Conservation (phyloP, 2,113 vertebrate species). For the Calyptommatus sinebrachiatus region DNA sequence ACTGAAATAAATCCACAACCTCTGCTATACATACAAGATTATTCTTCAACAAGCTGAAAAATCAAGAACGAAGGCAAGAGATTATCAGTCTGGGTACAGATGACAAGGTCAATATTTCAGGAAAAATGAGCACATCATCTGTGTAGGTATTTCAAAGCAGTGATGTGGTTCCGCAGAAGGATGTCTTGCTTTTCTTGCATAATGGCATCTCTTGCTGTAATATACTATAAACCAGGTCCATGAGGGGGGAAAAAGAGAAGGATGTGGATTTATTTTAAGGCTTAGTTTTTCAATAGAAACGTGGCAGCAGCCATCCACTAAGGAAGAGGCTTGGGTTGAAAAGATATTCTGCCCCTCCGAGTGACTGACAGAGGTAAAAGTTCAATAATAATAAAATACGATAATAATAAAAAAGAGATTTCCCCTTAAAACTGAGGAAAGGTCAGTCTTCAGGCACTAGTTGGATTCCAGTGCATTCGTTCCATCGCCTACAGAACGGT, state of each 20-base stretch:
- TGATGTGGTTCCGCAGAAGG: not conserved
- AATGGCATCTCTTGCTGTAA: slow-evolving; percentile 2
- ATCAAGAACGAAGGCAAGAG: slow-evolving; percentile 3
- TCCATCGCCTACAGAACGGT: slow-evolving; percentile 24
- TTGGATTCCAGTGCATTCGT: slow-evolving; percentile 55
- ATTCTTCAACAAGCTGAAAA: not conserved
- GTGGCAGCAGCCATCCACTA: slow-evolving; percentile 49
- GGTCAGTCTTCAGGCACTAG: slow-evolving; percentile 46
- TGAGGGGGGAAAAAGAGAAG: slow-evolving; percentile 27
- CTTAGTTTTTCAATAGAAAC: slow-evolving; percentile 59
- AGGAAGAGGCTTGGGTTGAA: slow-evolving; percentile 46
- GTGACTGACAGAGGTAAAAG: slow-evolving; percentile 64
- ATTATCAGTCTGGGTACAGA: slow-evolving; percentile 8
- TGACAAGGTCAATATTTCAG: not conserved
- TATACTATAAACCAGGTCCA: slow-evolving; percentile 53
- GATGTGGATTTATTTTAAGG: slow-evolving; percentile 60
- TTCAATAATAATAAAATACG: slow-evolving; percentile 42
- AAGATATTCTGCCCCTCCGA: slow-evolving; percentile 54
- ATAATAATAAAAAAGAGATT: slow-evolving; percentile 31
- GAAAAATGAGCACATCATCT: not conserved
- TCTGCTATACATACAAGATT: not conserved
- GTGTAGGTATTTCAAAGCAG: not conserved
- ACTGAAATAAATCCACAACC: slow-evolving; percentile 22
- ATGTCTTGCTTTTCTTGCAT: slow-evolving; percentile 6
- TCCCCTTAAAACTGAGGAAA: slow-evolving; percentile 68